phyloP scores from a whole-genome alignment of 1,140 invertebrate species.

The Leucophenga varia region DNA sequence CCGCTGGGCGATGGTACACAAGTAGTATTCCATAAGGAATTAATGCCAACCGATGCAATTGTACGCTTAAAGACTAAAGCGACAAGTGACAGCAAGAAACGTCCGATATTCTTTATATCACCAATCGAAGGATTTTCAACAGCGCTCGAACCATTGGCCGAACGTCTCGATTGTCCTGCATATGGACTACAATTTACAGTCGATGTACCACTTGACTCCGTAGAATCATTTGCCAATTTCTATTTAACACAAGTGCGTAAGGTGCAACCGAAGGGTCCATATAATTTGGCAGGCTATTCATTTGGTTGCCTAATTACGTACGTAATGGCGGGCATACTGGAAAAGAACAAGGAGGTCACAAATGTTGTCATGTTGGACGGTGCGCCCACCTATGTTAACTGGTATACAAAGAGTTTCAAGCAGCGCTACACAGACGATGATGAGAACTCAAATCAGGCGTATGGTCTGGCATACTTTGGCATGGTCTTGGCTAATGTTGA shows the following conservation, averaged over 20 bases:
- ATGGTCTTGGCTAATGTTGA: slow-evolving; percentile 78
- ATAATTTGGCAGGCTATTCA: slow-evolving; percentile 88
- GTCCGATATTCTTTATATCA: slow-evolving; percentile 76
- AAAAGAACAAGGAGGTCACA: slow-evolving; percentile 65
- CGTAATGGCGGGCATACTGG: slow-evolving; percentile 87
- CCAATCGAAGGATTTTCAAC: slow-evolving; percentile 88
- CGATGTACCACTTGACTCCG: slow-evolving; percentile 71
- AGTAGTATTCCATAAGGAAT: slow-evolving; percentile 59
- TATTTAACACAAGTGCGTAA: slow-evolving; percentile 78
- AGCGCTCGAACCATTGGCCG: slow-evolving; percentile 69
- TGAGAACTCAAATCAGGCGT: slow-evolving; percentile 63
- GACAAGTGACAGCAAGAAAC: slow-evolving; percentile 47
- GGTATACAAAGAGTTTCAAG: slow-evolving; percentile 71
- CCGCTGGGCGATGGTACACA: slow-evolving; percentile 54
- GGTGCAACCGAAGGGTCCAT: slow-evolving; percentile 80
- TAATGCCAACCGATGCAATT: slow-evolving; percentile 69
- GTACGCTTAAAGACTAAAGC: slow-evolving; percentile 62
- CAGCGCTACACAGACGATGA: slow-evolving; percentile 57
- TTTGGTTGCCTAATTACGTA: slow-evolving; percentile 90
- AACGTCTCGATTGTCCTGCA: slow-evolving; percentile 72
- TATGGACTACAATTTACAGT: slow-evolving; percentile 88
- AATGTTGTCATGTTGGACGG: slow-evolving; percentile 87
- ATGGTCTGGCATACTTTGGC: slow-evolving; percentile 78
- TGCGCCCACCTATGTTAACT: slow-evolving; percentile 83
- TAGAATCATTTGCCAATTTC: slow-evolving; percentile 73